Evolutionary conservation across 2,888 invertebrate genomes (phyloP).

Genomic region (Cosmia trapezina): DNA sequence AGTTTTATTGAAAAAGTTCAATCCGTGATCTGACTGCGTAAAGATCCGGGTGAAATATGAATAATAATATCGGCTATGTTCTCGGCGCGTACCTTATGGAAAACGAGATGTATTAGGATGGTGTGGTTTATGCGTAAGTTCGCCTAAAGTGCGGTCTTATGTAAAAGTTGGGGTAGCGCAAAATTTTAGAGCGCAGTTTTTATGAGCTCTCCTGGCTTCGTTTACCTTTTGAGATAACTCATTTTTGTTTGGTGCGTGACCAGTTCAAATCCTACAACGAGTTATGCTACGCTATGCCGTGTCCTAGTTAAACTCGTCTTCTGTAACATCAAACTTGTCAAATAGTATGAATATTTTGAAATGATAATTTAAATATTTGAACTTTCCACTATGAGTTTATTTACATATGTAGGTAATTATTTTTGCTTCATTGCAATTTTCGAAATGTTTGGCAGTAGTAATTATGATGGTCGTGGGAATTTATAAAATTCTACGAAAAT

Average conservation of each 20-base stretch:
- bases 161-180: constrained; percentile 36
- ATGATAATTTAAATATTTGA: not conserved
- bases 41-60: constrained; percentile 85
- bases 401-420: too few relatives aligned
- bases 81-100: constrained; percentile 69
- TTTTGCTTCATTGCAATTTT: not conserved
- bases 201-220: not conserved
- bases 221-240: not conserved
- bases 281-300: too few relatives aligned
- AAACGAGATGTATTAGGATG: constrained; percentile 69
- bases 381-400: not conserved
- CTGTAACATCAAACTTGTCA: not conserved
- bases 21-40: constrained; percentile 86
- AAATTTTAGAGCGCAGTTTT: constrained; percentile 6
- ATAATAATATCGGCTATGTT: constrained; percentile 78
- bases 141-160: constrained; percentile 44
- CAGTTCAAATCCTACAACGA: not conserved
- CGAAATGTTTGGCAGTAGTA: not conserved
- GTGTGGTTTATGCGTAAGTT: constrained; percentile 63
- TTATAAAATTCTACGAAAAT: not conserved
- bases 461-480: not conserved
- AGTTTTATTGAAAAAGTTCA: constrained; percentile 90
- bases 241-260: constrained; percentile 11
- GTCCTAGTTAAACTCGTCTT: not conserved
- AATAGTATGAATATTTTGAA: not conserved